Percentiles rank a stretch among this genome's conserved stretches.
These are phyloP conservation scores for Geopemphigus sp. DNA, from an alignment of 1,140 invertebrate genomes.

Conservation along the genomic window DNA sequence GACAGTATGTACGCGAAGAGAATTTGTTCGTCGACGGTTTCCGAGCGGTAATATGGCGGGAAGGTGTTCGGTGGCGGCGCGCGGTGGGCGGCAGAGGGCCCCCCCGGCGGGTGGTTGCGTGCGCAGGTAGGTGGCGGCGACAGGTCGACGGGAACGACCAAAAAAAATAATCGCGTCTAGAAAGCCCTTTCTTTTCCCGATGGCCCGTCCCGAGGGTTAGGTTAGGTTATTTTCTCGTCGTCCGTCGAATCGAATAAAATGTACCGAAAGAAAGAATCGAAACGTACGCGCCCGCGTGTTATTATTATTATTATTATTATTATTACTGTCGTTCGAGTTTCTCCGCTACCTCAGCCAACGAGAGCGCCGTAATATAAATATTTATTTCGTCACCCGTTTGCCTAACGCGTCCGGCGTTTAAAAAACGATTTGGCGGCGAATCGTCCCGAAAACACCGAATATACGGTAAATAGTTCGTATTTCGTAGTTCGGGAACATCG, in stretches of 20 bases:
- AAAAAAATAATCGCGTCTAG: neutral
- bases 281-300: neutral
- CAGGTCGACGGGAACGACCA: neutral
- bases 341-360: too few relatives aligned
- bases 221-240: neutral
- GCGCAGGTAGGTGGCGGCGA: neutral
- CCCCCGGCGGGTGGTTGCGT: slow-evolving; percentile 23
- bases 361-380: too few relatives aligned
- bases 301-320: neutral
- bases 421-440: too few relatives aligned
- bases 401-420: too few relatives aligned
- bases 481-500: too few relatives aligned
- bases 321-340: too few relatives aligned
- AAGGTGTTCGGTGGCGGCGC: too few relatives aligned
- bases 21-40: slow-evolving; percentile 17
- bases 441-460: too few relatives aligned
- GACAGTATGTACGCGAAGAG: neutral
- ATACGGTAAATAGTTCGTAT: too few relatives aligned
- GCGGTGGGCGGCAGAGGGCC: neutral
- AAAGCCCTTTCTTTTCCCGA: slow-evolving; percentile 44
- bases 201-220: neutral
- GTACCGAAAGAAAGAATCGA: neutral
- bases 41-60: neutral
- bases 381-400: too few relatives aligned
- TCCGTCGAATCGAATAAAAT: neutral